Percentiles rank a stretch among this genome's conserved stretches.
Conservation (phyloP, 1,140 invertebrate species). For the Pseudomyrmex cubaensis region DNA sequence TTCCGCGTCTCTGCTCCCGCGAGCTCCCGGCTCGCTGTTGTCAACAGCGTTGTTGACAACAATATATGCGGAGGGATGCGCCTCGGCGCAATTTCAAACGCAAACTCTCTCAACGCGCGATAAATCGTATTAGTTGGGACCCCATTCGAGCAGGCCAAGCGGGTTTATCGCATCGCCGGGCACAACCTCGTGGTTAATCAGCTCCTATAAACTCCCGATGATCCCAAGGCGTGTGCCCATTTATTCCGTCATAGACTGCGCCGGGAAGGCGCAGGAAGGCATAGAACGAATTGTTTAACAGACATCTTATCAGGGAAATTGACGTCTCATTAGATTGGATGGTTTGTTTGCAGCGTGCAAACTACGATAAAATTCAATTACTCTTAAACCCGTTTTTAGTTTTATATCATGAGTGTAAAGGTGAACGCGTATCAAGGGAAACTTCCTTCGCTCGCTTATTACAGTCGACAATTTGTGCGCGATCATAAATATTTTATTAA, state of each 20-base stretch:
- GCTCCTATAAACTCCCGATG: constrained; percentile 35
- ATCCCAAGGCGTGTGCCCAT: constrained; percentile 2
- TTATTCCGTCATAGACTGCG: constrained; percentile 4
- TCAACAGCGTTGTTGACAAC: constrained; percentile 36
- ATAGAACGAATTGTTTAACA: background rate
- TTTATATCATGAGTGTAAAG: background rate
- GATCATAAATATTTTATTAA: no score
- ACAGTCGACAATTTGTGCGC: background rate
- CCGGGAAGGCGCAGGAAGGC: background rate
- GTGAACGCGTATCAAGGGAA: background rate
- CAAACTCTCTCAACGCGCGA: constrained; percentile 6
- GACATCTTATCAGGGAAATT: constrained; percentile 15
- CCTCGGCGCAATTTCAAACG: constrained; percentile 9
- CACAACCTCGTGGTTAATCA: constrained; percentile 42
- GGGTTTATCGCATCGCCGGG: constrained; percentile 23
- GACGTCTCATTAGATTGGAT: constrained; percentile 25
- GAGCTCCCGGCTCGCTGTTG: background rate
- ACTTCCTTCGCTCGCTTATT: background rate
- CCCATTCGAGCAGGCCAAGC: background rate
- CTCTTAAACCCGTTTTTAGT: no score
- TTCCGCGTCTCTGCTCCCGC: background rate
- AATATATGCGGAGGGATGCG: constrained; percentile 20
- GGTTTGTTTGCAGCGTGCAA: background rate
- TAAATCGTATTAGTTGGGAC: constrained; percentile 53
- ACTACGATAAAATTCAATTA: constrained; percentile 26